phyloP scores from a whole-genome alignment of 2,113 vertebrate genomes.

The Tinamus guttatus region DNA sequence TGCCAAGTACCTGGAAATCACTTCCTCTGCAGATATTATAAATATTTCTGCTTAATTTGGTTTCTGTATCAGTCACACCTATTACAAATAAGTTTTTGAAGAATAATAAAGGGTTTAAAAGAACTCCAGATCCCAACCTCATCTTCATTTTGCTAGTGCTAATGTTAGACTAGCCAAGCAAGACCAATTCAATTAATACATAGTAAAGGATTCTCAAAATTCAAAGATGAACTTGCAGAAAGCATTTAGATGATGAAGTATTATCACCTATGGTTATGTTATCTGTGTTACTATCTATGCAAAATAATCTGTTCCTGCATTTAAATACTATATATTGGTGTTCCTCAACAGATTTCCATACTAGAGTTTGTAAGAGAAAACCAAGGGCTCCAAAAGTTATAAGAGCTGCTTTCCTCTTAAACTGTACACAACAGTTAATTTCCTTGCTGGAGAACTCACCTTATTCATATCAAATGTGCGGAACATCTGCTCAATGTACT shows the following conservation, averaged over 20 bases:
- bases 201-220: not conserved
- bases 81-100: not conserved
- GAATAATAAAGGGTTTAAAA: not conserved
- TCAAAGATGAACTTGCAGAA: not conserved
- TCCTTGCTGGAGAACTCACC: conserved; percentile 71
- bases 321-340: not conserved
- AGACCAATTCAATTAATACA: not conserved
- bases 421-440: fast-evolving
- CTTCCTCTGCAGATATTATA: not conserved
- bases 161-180: not conserved
- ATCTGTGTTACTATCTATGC: not conserved
- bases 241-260: not conserved
- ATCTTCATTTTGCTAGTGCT: not conserved
- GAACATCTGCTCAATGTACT: conserved; percentile 95
- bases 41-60: not conserved
- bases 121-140: not conserved
- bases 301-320: not conserved
- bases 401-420: not conserved
- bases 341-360: not conserved
- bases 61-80: not conserved
- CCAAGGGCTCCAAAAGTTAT: not conserved
- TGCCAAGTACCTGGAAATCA: not conserved
- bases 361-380: not conserved
- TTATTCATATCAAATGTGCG: conserved; percentile 96
- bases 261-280: not conserved